Evolutionary conservation across 1,140 invertebrate species (phyloP).

Genomic region (Cyclargus thomasi): DNA sequence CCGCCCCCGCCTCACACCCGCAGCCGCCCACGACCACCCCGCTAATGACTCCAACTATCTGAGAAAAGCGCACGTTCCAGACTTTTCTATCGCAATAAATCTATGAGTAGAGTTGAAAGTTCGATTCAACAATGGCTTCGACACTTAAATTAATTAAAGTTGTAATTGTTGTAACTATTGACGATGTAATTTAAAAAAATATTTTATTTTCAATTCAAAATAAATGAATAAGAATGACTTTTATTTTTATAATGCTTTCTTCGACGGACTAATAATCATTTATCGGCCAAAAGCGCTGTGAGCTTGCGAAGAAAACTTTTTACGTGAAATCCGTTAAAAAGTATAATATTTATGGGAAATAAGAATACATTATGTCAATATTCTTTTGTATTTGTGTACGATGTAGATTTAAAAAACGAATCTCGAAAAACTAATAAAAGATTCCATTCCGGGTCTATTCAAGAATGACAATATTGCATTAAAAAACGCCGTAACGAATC

Average conservation of each 20-base stretch:
- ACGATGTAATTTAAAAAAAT: too few relatives aligned
- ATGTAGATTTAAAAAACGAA: constrained; percentile 10
- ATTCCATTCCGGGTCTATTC: constrained; percentile 2
- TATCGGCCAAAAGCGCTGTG: neutral
- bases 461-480: constrained; percentile 7
- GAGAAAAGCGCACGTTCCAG: constrained; percentile 12
- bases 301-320: neutral
- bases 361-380: constrained; percentile 11
- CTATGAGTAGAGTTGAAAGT: constrained; percentile 2
- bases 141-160: neutral
- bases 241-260: neutral
- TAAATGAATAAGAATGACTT: too few relatives aligned
- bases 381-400: neutral
- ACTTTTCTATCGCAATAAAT: constrained; percentile 15
- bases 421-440: constrained; percentile 12
- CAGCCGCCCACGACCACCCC: constrained; percentile 18
- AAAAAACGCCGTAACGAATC: constrained; percentile 5
- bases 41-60: constrained; percentile 26
- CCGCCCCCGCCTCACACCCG: constrained; percentile 16
- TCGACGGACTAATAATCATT: neutral
- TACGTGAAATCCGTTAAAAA: neutral
- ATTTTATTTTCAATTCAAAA: too few relatives aligned
- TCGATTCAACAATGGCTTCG: neutral
- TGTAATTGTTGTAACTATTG: neutral
- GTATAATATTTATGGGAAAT: neutral